Conservation (phyloP, 2,113 vertebrate species). For the Scomber scombrus region DNA sequence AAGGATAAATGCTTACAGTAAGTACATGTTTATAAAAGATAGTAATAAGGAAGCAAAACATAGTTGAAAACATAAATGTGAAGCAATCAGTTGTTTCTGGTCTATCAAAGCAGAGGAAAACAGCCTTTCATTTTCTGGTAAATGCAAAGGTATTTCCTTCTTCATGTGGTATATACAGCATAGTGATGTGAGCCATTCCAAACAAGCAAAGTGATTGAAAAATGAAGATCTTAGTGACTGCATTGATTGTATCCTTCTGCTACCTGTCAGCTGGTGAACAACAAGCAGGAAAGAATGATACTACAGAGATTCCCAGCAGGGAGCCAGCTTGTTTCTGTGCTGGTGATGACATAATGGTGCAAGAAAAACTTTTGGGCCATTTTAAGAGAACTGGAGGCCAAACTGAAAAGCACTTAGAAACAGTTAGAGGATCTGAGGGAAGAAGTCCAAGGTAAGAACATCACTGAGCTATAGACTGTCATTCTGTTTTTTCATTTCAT, state of each 20-base stretch:
- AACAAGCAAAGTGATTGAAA: background rate
- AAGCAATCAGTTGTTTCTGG: too few relatives aligned
- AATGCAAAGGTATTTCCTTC: background rate
- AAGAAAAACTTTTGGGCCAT: background rate
- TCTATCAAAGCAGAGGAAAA: too few relatives aligned
- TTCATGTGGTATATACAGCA: constrained; percentile 18
- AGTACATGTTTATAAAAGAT: too few relatives aligned
- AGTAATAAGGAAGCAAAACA: too few relatives aligned
- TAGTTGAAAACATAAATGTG: too few relatives aligned
- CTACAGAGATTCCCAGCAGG: rapidly evolving
- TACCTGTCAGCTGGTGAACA: background rate
- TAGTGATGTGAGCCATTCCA: background rate
- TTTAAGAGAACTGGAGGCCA: constrained; percentile 20
- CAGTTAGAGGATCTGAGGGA: constrained; percentile 12
- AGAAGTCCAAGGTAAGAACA: constrained; percentile 21
- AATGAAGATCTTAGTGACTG: constrained; percentile 33
- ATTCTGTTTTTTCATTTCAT: too few relatives aligned
- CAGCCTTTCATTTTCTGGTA: background rate
- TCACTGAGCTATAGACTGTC: background rate
- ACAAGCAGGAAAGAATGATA: background rate
- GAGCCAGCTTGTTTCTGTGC: rapidly evolving
- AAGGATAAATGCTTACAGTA: too few relatives aligned
- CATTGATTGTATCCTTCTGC: background rate
- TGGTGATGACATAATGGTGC: background rate
- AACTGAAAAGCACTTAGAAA: constrained; percentile 13